phyloP scores from a whole-genome alignment of 2,113 vertebrate genomes.

The Glaucomys volans region DNA sequence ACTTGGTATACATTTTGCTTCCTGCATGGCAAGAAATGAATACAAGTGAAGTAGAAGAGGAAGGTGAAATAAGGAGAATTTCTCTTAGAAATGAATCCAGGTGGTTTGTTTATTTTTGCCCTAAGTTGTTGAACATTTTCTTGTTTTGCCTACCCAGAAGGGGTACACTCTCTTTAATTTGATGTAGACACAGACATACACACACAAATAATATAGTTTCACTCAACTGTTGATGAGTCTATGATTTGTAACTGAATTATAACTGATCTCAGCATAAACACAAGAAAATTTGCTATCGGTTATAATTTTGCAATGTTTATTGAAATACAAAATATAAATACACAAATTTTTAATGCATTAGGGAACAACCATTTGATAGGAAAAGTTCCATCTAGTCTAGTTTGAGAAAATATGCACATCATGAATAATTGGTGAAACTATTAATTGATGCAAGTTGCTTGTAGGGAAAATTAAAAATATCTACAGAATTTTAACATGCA shows the following conservation, averaged over 20 bases:
- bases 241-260: too few relatives aligned
- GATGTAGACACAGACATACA: too few relatives aligned
- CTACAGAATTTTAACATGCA: neutral
- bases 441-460: neutral
- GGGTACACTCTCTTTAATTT: too few relatives aligned
- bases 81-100: neutral
- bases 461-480: neutral
- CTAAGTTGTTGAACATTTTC: too few relatives aligned
- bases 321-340: neutral
- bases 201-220: too few relatives aligned
- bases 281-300: neutral
- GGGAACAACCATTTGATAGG: neutral
- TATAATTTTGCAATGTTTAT: neutral
- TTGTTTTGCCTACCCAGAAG: too few relatives aligned
- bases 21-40: neutral
- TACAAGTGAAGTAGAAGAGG: neutral
- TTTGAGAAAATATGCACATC: neutral
- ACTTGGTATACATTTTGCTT: neutral
- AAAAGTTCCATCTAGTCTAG: neutral
- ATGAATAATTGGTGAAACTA: neutral
- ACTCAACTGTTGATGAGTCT: too few relatives aligned
- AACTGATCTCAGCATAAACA: neutral
- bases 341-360: neutral
- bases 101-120: too few relatives aligned
- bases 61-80: neutral